phyloP scores from a whole-genome alignment of 2,113 vertebrate species.

The Collichthys lucidus region DNA sequence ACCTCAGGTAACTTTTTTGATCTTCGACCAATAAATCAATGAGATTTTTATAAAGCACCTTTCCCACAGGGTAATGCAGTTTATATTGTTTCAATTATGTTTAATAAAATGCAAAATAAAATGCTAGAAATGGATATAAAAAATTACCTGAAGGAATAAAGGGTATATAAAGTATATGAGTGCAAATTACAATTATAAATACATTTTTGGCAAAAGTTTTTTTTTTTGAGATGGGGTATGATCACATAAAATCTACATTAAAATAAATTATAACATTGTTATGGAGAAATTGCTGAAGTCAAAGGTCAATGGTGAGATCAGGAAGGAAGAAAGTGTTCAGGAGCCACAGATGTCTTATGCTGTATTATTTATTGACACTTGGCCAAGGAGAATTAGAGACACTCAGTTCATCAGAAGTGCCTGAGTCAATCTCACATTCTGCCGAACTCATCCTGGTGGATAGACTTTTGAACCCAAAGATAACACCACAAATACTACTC shows the following conservation, averaged over 20 bases:
- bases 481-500: too few species aligned
- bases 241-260: constrained; percentile 4
- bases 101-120: not conserved
- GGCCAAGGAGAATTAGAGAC: too few species aligned
- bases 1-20: constrained; percentile 22
- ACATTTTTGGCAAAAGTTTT: not conserved
- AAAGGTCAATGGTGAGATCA: too few species aligned
- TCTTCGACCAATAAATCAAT: constrained; percentile 18
- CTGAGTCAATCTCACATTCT: too few species aligned
- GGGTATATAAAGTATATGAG: too few species aligned
- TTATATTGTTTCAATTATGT: not conserved
- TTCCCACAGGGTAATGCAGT: not conserved
- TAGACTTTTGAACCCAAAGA: too few species aligned
- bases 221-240: not conserved
- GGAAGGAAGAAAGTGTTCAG: too few species aligned
- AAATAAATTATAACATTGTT: not conserved
- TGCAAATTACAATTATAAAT: not conserved
- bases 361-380: too few species aligned
- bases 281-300: too few species aligned
- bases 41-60: not conserved
- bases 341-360: too few species aligned
- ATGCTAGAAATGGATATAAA: not conserved
- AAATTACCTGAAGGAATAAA: not conserved
- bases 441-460: too few species aligned
- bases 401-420: too few species aligned